A percentile compares a stretch with the other conserved stretches of the same genome.
Evolutionary conservation across 2,113 vertebrate genomes (phyloP).

Genomic region (Podarcis cretensis): DNA sequence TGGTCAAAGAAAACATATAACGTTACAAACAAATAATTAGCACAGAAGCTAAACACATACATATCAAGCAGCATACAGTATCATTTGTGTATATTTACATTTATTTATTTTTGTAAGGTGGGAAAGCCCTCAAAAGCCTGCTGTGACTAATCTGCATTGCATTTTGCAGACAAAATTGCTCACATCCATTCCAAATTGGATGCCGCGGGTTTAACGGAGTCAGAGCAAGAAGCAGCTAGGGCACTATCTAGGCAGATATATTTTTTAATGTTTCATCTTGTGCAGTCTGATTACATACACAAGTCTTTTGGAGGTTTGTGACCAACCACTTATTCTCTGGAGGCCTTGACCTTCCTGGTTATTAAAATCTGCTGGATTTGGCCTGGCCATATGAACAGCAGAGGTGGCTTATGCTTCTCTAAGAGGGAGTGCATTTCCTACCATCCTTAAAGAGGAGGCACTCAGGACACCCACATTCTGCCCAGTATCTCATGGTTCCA

Average conservation of each 20-base stretch:
- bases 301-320: not conserved
- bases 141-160: not conserved
- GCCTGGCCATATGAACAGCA: no score
- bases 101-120: not conserved
- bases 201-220: not conserved
- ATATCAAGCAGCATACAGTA: fast-evolving
- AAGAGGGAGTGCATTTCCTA: not conserved
- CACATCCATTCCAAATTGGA: not conserved
- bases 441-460: no score
- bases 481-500: not conserved
- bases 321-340: not conserved
- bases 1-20: slow-evolving; percentile 26
- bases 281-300: not conserved
- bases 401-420: not conserved
- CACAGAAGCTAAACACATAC: not conserved
- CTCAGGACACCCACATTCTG: not conserved
- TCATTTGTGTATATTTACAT: not conserved
- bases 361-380: not conserved
- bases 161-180: not conserved
- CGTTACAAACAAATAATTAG: slow-evolving; percentile 8
- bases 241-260: not conserved
- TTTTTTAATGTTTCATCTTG: not conserved
- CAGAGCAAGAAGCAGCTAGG: not conserved
- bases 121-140: not conserved
- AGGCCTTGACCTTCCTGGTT: not conserved